phyloP scores from a whole-genome alignment of 2,797 vertebrate species.

The Parauchenoglanis punctatus region DNA sequence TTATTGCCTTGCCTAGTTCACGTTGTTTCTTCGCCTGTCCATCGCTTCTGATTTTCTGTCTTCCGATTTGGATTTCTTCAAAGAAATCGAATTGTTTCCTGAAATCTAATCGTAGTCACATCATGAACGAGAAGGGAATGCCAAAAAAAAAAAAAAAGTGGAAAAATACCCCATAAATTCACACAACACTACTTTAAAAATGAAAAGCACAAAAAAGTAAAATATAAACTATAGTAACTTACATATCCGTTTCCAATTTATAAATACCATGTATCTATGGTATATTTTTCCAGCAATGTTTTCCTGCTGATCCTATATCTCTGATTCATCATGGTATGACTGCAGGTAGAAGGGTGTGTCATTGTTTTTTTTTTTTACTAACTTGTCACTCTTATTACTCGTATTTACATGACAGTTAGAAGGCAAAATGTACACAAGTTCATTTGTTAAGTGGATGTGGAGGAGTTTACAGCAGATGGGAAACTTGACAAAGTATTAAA shows the following conservation, averaged over 20 bases:
- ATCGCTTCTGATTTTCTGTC: too few species aligned
- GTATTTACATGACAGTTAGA: neutral
- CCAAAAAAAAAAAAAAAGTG: neutral
- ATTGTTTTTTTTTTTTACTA: too few species aligned
- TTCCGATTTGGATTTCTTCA: too few species aligned
- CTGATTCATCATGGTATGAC: neutral
- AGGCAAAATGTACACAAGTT: too few species aligned
- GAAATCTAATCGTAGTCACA: too few species aligned
- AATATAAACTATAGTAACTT: neutral
- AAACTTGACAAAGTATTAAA: neutral
- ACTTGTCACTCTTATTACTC: neutral
- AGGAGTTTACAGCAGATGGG: neutral
- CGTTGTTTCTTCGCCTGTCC: too few species aligned
- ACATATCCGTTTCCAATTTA: neutral
- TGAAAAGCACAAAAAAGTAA: neutral
- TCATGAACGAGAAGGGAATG: too few species aligned
- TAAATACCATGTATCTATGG: neutral
- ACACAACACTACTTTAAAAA: neutral
- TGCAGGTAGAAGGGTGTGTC: neutral
- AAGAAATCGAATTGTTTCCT: too few species aligned
- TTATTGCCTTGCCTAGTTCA: too few species aligned
- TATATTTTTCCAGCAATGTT: neutral
- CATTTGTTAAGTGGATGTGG: too few species aligned
- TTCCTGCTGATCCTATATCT: neutral
- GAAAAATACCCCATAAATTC: too few species aligned